A percentile compares a stretch with the other conserved stretches of the same genome.
phyloP scores from a whole-genome alignment of 2,113 vertebrate species.

The Oryzias celebensis region DNA sequence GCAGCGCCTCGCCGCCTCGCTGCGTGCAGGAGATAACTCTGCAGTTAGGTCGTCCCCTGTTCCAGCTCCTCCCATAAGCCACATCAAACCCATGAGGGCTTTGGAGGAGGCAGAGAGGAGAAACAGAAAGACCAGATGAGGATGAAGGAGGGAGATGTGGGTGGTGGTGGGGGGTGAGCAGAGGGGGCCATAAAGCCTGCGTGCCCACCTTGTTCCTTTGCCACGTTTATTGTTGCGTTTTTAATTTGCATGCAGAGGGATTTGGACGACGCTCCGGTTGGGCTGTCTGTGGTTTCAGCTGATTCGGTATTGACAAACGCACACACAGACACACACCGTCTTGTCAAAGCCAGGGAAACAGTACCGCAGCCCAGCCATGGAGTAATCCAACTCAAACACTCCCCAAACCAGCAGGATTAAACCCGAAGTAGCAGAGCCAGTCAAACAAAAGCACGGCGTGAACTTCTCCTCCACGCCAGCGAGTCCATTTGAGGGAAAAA shows the following conservation, averaged over 20 bases:
- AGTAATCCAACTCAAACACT: conserved; percentile 79
- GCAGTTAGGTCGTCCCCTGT: conserved; percentile 75
- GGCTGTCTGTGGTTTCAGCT: conserved; percentile 77
- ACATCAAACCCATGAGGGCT: conserved; percentile 75
- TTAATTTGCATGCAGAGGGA: conserved; percentile 80
- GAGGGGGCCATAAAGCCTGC: conserved; percentile 65
- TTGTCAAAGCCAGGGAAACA: conserved; percentile 70
- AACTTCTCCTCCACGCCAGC: conserved; percentile 62
- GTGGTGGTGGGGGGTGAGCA: conserved; percentile 15
- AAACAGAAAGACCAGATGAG: conserved; percentile 12
- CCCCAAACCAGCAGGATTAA: conserved; percentile 75
- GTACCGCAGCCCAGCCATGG: conserved; percentile 62
- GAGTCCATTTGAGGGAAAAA: conserved; percentile 64
- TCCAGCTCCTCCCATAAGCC: conserved; percentile 77
- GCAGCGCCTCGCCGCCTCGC: conserved; percentile 66
- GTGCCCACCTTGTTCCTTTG: conserved; percentile 80
- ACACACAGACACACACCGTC: conserved; percentile 52
- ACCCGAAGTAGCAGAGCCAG: conserved; percentile 72
- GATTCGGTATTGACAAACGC: conserved; percentile 67
- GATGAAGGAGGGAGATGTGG: conserved; percentile 26
- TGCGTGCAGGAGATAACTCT: conserved; percentile 82
- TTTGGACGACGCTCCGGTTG: conserved; percentile 72
- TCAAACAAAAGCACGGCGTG: conserved; percentile 66
- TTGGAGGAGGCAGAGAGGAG: conserved; percentile 45
- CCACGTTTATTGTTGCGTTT: conserved; percentile 79